Percentiles rank a stretch among this genome's conserved stretches.
Evolutionary conservation across 1,140 invertebrate species (phyloP).

Genomic region (Calliphora vicina): DNA sequence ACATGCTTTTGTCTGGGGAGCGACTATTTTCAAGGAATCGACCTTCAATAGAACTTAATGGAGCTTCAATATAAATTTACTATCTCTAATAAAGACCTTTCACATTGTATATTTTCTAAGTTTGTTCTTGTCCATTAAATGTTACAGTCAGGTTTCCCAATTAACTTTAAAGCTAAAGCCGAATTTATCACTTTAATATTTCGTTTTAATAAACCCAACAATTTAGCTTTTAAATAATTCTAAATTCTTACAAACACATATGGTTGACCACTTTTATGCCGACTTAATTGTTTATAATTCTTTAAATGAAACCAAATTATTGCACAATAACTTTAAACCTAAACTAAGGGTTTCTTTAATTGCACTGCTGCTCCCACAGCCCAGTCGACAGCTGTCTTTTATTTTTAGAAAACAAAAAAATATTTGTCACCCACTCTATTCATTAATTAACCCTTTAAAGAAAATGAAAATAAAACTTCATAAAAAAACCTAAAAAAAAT

Average conservation of each 20-base stretch:
- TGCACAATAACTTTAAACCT: neutral
- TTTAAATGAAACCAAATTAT: neutral
- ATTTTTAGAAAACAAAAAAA: neutral
- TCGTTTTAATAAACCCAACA: too few relatives aligned
- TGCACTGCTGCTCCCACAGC: too few relatives aligned
- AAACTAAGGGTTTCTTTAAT: neutral
- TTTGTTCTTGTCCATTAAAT: too few relatives aligned
- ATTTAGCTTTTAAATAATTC: neutral
- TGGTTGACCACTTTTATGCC: neutral
- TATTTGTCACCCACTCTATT: neutral
- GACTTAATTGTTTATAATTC: neutral
- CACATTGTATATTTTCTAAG: too few relatives aligned
- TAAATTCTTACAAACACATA: neutral
- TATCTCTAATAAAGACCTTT: too few relatives aligned
- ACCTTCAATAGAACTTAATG: too few relatives aligned
- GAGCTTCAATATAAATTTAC: too few relatives aligned
- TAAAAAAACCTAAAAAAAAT: neutral
- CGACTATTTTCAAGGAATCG: too few relatives aligned
- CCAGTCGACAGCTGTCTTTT: neutral
- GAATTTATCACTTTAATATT: too few relatives aligned
- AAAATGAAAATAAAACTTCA: neutral
- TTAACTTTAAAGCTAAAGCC: too few relatives aligned
- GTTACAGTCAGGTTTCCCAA: too few relatives aligned
- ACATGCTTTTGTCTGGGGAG: too few relatives aligned
- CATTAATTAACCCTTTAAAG: slow-evolving; percentile 3